Conservation (phyloP, 2,113 vertebrate species). For the Drymodes brunneopygia region DNA sequence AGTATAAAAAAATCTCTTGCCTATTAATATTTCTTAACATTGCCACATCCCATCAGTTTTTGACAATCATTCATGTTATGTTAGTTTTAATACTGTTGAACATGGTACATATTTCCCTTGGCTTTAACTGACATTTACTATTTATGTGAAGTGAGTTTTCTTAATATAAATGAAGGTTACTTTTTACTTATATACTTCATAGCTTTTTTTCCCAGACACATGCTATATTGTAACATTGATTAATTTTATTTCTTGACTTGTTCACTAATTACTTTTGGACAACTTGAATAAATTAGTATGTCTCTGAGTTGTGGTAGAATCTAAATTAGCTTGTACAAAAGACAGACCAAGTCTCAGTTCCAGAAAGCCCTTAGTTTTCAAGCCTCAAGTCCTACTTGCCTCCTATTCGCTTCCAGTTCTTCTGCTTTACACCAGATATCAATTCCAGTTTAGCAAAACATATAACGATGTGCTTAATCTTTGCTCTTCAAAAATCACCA, state of each 20-base stretch:
- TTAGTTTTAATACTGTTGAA: slow-evolving; percentile 36
- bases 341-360: neutral
- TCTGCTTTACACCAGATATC: neutral
- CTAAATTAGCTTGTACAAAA: neutral
- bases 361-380: neutral
- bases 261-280: neutral
- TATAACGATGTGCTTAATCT: neutral
- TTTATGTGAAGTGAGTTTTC: slow-evolving; percentile 3
- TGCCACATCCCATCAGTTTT: slow-evolving; percentile 9
- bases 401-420: neutral
- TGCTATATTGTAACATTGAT: neutral
- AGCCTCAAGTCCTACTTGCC: neutral
- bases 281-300: neutral
- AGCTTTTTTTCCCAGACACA: neutral
- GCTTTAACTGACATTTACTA: neutral
- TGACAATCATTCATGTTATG: slow-evolving; percentile 35
- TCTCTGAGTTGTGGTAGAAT: neutral
- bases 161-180: neutral
- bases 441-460: neutral
- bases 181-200: neutral
- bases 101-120: neutral
- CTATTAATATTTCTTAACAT: slow-evolving; percentile 21
- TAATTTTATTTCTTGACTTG: neutral
- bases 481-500: neutral
- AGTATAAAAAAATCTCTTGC: neutral